Base-by-base conservation (phyloP, 2,888 invertebrate genomes). In the Philhelius pedissequus region DNA sequence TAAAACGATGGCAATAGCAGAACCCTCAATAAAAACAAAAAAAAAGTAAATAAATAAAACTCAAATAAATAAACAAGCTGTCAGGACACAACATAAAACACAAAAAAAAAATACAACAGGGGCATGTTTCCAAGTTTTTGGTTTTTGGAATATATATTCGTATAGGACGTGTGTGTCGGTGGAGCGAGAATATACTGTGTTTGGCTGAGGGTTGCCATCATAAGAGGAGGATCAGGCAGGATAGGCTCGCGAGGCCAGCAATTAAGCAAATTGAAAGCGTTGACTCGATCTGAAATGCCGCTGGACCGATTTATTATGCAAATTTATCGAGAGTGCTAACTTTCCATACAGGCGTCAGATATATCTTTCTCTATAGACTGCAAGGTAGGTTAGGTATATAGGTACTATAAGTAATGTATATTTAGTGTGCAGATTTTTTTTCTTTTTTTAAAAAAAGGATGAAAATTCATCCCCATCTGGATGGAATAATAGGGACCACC, bases 221-320 rank as follows among this genome's bases (percentile, higher is more conserved):
- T n/a, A n/a, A 43, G 15, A 4, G 40, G 38, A 22, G 64, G 40
- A 64, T 64, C n/a, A n/a, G n/a, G n/a, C n/a, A n/a, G n/a, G n/a
- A 43, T 68, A 48, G 32, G 43, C 77, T 40, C 68, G 73, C 32
- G 15, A 62, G 77, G 73, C 56, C 45, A 80, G 80, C 84, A 84
- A 84, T 84, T 80, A 84, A 80, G 68, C 68, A 84, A 84, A 84
- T 84, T 84, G 84, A 84, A 80, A 70, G 80, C 80, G 76, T 84
- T 75, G 75, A 84, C 48, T 70, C 75, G 84, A 62, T 75, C 58
- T 40, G 71, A 71, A 80, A 62, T 60, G 76, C 80, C 84, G 80
- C 60, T 71, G 75, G 62, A 80, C 75, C 71, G 84, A 84, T 80
- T 84, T 84, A 80, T 80, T 84, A 84, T 84, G 84, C 75, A 84